Conservation (phyloP, 2,888 invertebrate genomes). For the Drosophila rellima region DNA sequence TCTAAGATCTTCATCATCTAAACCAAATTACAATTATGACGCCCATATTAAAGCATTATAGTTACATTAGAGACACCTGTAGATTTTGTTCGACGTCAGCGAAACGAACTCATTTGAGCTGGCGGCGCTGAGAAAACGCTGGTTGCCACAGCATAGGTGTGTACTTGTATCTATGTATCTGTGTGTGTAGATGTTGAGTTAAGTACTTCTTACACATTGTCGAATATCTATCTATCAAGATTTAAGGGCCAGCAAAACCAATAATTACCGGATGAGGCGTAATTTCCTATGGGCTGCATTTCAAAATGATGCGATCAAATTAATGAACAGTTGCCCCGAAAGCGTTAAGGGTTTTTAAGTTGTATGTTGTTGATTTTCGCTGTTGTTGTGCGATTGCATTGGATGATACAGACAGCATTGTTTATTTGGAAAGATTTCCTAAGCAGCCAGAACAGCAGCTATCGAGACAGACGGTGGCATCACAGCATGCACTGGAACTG, state of each 20-base stretch:
- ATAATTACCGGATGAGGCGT: conserved; percentile 79
- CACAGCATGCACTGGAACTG: conserved; percentile 26
- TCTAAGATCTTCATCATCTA: conserved; percentile 58
- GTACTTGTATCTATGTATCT: neutral
- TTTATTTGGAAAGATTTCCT: conserved; percentile 16
- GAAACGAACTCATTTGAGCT: conserved; percentile 53
- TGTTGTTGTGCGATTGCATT: conserved; percentile 53
- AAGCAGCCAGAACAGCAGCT: conserved; percentile 39
- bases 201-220: conserved; percentile 47
- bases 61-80: conserved; percentile 66
- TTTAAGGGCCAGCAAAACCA: conserved; percentile 63
- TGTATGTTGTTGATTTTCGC: conserved; percentile 14
- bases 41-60: conserved; percentile 63
- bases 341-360: conserved; percentile 54
- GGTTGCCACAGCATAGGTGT: conserved; percentile 37
- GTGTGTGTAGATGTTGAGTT: conserved; percentile 17
- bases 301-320: conserved; percentile 69
- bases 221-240: conserved; percentile 73
- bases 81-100: conserved; percentile 17
- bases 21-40: conserved; percentile 61
- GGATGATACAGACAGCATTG: conserved; percentile 55
- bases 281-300: conserved; percentile 72
- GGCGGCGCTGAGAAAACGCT: conserved; percentile 67
- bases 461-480: conserved; percentile 40
- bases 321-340: conserved; percentile 55